Evolutionary conservation across 2,888 invertebrate genomes (phyloP).

Genomic region (Apocheima hispidaria): DNA sequence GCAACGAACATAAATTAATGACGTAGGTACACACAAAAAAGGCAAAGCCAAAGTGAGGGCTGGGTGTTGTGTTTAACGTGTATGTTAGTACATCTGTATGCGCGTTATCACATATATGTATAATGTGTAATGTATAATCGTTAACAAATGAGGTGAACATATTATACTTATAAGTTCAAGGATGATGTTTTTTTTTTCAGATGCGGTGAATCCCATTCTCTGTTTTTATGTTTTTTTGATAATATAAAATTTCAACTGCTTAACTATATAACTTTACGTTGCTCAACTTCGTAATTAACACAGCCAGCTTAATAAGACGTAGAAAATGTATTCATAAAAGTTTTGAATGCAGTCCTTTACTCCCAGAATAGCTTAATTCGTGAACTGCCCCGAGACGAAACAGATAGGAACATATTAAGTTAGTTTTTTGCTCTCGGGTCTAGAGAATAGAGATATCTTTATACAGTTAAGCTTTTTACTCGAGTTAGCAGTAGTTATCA

Average conservation of each 20-base stretch:
- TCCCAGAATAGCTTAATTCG: slow-evolving; percentile 15
- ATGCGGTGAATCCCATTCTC: too few relatives aligned
- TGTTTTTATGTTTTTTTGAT: background rate
- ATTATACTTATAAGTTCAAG: too few relatives aligned
- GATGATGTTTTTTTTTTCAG: too few relatives aligned
- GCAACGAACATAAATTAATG: background rate
- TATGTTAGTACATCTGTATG: too few relatives aligned
- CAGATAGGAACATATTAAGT: slow-evolving; percentile 24
- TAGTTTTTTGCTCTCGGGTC: slow-evolving; percentile 9
- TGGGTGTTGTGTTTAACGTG: too few relatives aligned
- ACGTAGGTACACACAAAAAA: background rate
- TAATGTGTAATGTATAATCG: too few relatives aligned
- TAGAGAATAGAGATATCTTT: slow-evolving; percentile 20
- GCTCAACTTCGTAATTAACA: slow-evolving; percentile 14
- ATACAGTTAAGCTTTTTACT: slow-evolving; percentile 43
- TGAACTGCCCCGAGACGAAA: slow-evolving; percentile 15
- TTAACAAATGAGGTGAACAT: too few relatives aligned
- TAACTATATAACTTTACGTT: background rate
- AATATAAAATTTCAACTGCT: slow-evolving; percentile 2
- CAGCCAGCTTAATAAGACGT: slow-evolving; percentile 5
- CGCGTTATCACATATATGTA: too few relatives aligned
- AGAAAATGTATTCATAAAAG: slow-evolving; percentile 18
- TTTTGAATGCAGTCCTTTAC: slow-evolving; percentile 19
- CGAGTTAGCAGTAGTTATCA: slow-evolving; percentile 42
- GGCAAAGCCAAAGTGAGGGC: too few relatives aligned